Evolutionary conservation across 2,113 vertebrate species (phyloP).

Genomic region (Myiozetetes cayanensis): DNA sequence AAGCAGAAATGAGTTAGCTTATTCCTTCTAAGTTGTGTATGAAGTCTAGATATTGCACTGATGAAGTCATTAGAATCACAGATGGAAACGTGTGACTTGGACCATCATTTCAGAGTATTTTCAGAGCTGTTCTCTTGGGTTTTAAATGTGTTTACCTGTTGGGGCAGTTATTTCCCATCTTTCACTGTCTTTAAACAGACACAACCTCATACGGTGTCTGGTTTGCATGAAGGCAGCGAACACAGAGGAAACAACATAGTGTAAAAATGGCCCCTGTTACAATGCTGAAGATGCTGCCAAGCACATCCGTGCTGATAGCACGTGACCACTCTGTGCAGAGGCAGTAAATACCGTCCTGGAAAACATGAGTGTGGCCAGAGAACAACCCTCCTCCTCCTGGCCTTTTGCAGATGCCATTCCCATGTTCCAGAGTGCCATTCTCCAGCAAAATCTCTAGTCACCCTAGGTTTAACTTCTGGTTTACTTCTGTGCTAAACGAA

Average conservation of each 20-base stretch:
- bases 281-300: background rate
- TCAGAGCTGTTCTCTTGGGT: background rate
- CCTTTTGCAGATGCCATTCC: background rate
- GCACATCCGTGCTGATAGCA: accelerated
- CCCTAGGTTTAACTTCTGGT: background rate
- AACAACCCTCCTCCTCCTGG: accelerated
- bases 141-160: background rate
- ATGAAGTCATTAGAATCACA: background rate
- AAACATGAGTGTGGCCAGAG: background rate
- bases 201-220: background rate
- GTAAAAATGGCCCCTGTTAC: background rate
- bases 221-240: background rate
- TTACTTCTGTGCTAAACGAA: background rate
- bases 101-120: background rate
- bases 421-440: background rate
- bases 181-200: background rate
- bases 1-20: background rate
- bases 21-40: background rate
- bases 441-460: background rate
- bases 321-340: background rate
- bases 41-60: background rate
- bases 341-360: background rate
- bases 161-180: background rate
- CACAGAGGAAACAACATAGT: background rate
- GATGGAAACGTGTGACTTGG: background rate